Percentiles rank a stretch among this genome's conserved stretches.
These are phyloP conservation scores for Paraplagusia blochii DNA, from an alignment of 2,113 vertebrate genomes.

Conservation along the genomic window DNA sequence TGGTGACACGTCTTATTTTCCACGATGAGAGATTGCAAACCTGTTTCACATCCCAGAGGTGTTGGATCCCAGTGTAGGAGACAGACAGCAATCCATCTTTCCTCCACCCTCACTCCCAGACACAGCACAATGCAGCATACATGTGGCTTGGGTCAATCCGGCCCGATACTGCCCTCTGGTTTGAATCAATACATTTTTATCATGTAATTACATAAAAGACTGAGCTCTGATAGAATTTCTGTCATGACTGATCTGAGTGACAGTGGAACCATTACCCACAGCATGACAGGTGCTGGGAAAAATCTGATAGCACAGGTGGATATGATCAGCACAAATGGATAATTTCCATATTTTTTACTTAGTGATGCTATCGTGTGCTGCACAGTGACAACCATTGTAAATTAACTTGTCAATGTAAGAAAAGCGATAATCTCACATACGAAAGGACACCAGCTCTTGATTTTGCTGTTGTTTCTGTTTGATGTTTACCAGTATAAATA, in stretches of 20 bases:
- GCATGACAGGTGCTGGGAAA: constrained; percentile 38
- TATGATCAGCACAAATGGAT: constrained; percentile 25
- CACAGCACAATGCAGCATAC: constrained; percentile 66
- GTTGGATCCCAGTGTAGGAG: constrained; percentile 66
- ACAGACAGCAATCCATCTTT: constrained; percentile 49
- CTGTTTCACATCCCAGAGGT: constrained; percentile 62
- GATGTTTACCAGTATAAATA: constrained; percentile 78
- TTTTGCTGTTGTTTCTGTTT: constrained; percentile 78
- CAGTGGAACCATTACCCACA: constrained; percentile 38
- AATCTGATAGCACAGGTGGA: constrained; percentile 26
- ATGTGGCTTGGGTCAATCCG: constrained; percentile 61
- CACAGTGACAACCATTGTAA: constrained; percentile 59
- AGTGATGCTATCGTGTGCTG: constrained; percentile 45
- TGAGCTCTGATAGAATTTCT: constrained; percentile 61
- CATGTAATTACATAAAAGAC: constrained; percentile 66
- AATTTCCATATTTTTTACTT: constrained; percentile 60
- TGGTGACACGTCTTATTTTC: constrained; percentile 62
- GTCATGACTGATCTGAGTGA: constrained; percentile 48
- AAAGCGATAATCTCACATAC: constrained; percentile 48
- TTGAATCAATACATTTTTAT: constrained; percentile 71
- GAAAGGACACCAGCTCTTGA: constrained; percentile 66
- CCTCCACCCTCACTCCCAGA: constrained; percentile 44
- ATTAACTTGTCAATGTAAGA: constrained; percentile 63
- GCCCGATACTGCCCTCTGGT: constrained; percentile 71
- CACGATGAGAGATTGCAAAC: constrained; percentile 59